Base-by-base conservation (phyloP, 2,113 vertebrate species). In the Seriola aureovittata region DNA sequence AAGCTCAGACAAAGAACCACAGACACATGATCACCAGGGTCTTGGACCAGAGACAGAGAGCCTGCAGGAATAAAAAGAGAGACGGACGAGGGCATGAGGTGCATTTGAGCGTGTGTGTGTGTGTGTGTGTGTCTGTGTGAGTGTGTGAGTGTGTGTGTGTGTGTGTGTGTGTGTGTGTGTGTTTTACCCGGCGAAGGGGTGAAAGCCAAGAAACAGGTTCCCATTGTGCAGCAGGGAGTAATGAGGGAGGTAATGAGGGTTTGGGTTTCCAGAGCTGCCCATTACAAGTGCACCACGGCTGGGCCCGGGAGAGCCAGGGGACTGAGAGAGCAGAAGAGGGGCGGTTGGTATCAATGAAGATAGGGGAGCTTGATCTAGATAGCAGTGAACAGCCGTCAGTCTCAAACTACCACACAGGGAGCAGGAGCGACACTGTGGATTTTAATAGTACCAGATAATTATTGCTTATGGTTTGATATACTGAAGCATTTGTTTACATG, bases 201-300 rank as follows among this genome's bases (percentile, higher is more conserved):
- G 85, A 85, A 91, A 85, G 88, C 89, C 82, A 86, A 79, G 85
- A 85, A 93, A 93, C 91, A 92, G 86, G 85, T 93, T 75, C 60
- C 87, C 86, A 88, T 94, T 93, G 93, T 94, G 87, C 71, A 75
- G 71, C 54, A 8, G 19, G 54, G 87, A 86, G 81, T 93, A 92
- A 94, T 92, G 89, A 93, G 80, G 90, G 85, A 78, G 74, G 82
- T 93, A 94, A 94, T 94, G 91, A 93, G 85, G 92, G 91, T 85
- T 93, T 90, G 80, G 84, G 91, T 94, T 93, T 93, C 93, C 86
- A 89, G 78, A 83, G 80, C 79, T 84, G 88, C 80, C 74, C 80
- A 85, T 86, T 91, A 87, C 87, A 92, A 89, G 86, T 85, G 85
- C 82, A 88, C 78, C 78, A n/a, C 42, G 71, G 71, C 81, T 48